These are phyloP conservation scores for Pseudochirops cupreus DNA, from an alignment of 2,797 vertebrate genomes.

Conservation along the genomic window DNA sequence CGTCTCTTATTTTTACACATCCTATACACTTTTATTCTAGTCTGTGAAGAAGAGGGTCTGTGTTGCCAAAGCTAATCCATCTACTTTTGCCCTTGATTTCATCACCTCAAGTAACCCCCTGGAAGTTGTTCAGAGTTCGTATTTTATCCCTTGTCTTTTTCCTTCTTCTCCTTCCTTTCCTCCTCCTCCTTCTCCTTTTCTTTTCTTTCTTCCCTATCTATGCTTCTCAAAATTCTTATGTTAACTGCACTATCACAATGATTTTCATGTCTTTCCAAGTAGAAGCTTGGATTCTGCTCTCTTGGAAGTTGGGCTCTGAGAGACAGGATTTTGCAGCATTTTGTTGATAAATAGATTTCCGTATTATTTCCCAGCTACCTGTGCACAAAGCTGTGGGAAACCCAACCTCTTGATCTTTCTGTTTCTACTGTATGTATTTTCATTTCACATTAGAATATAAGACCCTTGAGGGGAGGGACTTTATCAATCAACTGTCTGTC, in stretches of 20 bases:
- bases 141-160: background rate
- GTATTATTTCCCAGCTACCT: background rate
- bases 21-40: background rate
- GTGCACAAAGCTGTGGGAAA: background rate
- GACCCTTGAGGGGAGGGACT: background rate
- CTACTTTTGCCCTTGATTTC: background rate
- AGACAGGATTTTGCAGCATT: background rate
- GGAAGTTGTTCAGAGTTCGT: background rate
- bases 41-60: background rate
- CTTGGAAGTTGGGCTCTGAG: background rate
- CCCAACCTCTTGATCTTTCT: background rate
- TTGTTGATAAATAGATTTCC: background rate
- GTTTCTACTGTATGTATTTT: background rate
- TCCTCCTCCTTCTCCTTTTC: background rate
- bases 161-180: background rate
- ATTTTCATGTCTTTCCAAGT: background rate
- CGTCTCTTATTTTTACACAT: background rate
- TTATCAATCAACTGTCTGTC: background rate
- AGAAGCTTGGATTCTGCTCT: background rate
- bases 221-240: background rate
- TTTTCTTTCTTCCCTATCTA: background rate
- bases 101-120: background rate
- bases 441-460: background rate
- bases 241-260: background rate
- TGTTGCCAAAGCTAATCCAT: background rate